These are phyloP conservation scores for Salminus brasiliensis DNA, from an alignment of 2,113 vertebrate genomes.

Conservation along the genomic window DNA sequence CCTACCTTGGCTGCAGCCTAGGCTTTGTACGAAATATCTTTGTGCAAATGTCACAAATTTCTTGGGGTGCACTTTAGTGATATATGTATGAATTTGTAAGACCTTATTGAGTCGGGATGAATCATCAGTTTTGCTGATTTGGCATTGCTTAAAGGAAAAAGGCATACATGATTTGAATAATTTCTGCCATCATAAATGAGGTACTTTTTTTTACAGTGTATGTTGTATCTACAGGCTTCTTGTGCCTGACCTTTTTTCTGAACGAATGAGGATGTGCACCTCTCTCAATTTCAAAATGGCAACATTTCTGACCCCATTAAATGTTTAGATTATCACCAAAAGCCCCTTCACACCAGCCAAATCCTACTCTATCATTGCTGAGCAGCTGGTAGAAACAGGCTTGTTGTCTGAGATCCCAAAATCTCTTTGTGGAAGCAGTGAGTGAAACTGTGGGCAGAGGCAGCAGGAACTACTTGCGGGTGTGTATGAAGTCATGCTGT, in stretches of 20 bases:
- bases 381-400: not conserved
- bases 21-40: too few relatives aligned
- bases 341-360: not conserved
- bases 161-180: too few relatives aligned
- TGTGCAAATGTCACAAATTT: too few relatives aligned
- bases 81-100: too few relatives aligned
- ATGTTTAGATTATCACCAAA: not conserved
- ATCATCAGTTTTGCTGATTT: not conserved
- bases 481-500: constrained; percentile 4
- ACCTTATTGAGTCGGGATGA: not conserved
- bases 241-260: not conserved
- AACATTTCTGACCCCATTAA: not conserved
- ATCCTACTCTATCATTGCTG: not conserved
- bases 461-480: not conserved
- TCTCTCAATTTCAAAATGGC: not conserved
- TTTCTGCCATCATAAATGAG: too few relatives aligned
- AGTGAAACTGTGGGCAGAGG: not conserved
- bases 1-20: too few relatives aligned
- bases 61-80: too few relatives aligned
- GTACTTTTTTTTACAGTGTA: not conserved
- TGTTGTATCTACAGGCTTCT: not conserved
- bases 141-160: not conserved
- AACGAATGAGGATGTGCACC: not conserved
- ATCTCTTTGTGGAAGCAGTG: not conserved
- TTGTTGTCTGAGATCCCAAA: not conserved